These are phyloP conservation scores for Graphium colonna DNA, from an alignment of 2,888 invertebrate species.

Conservation along the genomic window DNA sequence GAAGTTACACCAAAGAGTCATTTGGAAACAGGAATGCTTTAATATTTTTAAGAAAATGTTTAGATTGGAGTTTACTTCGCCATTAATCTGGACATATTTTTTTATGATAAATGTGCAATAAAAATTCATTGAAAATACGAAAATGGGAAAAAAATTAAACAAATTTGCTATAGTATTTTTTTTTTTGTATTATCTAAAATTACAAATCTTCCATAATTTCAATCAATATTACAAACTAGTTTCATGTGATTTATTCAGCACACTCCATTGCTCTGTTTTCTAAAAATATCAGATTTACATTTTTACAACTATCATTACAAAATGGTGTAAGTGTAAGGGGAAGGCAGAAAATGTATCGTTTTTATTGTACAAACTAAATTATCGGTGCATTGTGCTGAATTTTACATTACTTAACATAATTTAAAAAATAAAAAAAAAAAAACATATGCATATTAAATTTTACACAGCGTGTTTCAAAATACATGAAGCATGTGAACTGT, in stretches of 20 bases:
- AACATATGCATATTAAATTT: constrained; percentile 13
- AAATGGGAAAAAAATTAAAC: constrained; percentile 10
- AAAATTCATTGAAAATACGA: not conserved
- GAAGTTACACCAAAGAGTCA: too few species aligned
- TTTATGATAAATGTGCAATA: too few species aligned
- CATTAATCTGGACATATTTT: too few species aligned
- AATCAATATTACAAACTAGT: constrained; percentile 61
- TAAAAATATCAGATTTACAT: constrained; percentile 76
- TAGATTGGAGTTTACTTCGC: too few species aligned
- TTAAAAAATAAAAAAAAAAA: constrained; percentile 11
- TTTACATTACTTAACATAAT: constrained; percentile 6
- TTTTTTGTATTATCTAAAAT: constrained; percentile 73
- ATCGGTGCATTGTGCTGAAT: constrained; percentile 18
- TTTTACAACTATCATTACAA: constrained; percentile 56
- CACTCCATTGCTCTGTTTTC: constrained; percentile 53
- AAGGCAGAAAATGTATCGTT: constrained; percentile 17
- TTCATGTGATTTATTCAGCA: constrained; percentile 67
- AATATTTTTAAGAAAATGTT: too few species aligned
- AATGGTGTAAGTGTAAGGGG: constrained; percentile 19
- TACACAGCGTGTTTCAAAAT: constrained; percentile 14
- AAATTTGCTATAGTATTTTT: constrained; percentile 24
- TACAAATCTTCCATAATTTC: constrained; percentile 75
- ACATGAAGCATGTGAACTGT: not conserved
- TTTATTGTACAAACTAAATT: constrained; percentile 8
- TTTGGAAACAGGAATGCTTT: too few species aligned